Base-by-base conservation (phyloP, 2,888 invertebrate genomes). In the Dryobotodes eremita region DNA sequence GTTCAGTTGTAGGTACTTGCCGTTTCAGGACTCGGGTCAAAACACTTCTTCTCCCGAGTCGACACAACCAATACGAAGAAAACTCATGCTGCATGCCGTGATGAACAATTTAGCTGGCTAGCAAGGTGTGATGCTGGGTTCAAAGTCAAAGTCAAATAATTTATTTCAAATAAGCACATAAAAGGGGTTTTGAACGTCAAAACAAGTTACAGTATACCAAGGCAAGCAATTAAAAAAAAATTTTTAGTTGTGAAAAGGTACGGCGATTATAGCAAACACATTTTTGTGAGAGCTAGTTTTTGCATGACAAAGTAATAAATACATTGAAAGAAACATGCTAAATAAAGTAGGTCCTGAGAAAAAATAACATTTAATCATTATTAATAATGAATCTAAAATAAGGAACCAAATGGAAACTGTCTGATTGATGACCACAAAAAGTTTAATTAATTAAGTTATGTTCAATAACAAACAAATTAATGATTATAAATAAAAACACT, bases 391-490 rank as follows among this genome's bases (percentile, higher is more conserved):
- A 57, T 57, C 36, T 26, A 1, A 70, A 75, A 75, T 36, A 26
- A 70, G 42, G 26, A 57, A 72, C 8, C n/a, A 26, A 46, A 65
- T 46, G 20, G 6, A 70, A 80, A 61, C 31, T 10, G 3, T 26
- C 53, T 85, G 68, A 75, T 79, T 71, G 53, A 81, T 84, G n/a
- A 79, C 23, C 23, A 50, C 46, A 86, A 83, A 79, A 86, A 84
- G 10, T 68, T 59, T 31, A 46, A 75, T 77, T 80, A 74, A 78
- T 85, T 73, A 65, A 84, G 36, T 77, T 59, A n/a, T 86, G 10
- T 74, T 78, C 55, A 76, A 64, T 31, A 72, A 75, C 70, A 73
- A 85, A 79, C 61, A 79, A 65, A 71, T 80, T 61, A 75, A 66
- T 69, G 23, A 71, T 59, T 55, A 42, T 11, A 15, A 13, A n/a